phyloP scores from a whole-genome alignment of 1,140 invertebrate genomes.

The Daktulosphaira vitifoliae region DNA sequence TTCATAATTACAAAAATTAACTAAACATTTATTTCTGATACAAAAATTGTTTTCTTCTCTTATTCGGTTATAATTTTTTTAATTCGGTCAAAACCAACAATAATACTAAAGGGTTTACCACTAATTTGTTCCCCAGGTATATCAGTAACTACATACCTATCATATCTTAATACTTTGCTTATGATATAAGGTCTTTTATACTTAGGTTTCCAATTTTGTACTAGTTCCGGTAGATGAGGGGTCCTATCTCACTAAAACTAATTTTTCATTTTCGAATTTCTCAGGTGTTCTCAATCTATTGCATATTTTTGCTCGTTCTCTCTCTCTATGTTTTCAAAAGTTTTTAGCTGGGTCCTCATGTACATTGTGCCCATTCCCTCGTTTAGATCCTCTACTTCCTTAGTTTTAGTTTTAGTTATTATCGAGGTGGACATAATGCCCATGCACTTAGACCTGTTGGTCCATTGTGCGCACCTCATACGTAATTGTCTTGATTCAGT shows the following conservation, averaged over 20 bases:
- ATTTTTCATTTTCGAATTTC: background rate
- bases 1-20: too few relatives aligned
- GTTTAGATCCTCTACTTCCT: too few relatives aligned
- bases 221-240: background rate
- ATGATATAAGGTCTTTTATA: background rate
- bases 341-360: background rate
- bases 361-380: background rate
- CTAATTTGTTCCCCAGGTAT: background rate
- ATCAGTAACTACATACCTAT: background rate
- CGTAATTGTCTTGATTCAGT: too few relatives aligned
- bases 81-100: conserved; percentile 1
- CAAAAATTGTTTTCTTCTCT: too few relatives aligned
- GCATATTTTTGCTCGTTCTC: background rate
- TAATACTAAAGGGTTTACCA: background rate
- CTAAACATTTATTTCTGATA: too few relatives aligned
- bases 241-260: background rate
- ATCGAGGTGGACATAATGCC: too few relatives aligned
- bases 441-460: too few relatives aligned
- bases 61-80: too few relatives aligned
- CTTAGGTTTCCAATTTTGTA: background rate
- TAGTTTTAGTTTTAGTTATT: too few relatives aligned
- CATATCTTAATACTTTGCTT: background rate
- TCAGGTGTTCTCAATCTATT: background rate
- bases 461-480: too few relatives aligned
- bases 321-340: background rate